Base-by-base conservation (phyloP, 35 echinoderm and acorn worm genomes). In the Stichopus chloronotus region DNA sequence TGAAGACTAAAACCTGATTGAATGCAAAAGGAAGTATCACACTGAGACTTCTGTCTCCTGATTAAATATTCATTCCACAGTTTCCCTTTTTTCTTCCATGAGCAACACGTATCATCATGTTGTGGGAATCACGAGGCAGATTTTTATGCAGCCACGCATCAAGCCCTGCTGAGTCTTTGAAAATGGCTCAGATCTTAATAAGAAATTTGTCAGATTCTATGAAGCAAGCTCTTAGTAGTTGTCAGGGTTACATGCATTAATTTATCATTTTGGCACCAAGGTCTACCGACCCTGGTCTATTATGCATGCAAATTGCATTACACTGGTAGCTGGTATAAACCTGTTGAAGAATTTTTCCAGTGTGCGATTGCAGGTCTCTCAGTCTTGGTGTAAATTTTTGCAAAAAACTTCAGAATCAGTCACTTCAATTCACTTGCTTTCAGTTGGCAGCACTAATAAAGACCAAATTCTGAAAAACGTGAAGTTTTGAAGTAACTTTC, bases 51-150 rank as follows among this genome's bases (percentile, higher is more conserved):
- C 55, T 58, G 82, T 85, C 82, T 85, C n/a, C 13, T 57, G 53
- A 84, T 84, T 84, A 85, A 85, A 58, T 85, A 85, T 85, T 85
- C 82, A 85, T 85, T 57, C 57, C 55, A 58, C 58, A n/a, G 69
- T 74, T 74, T 74, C 69, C 30, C 17, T 74, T 74, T 74, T 19
- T 74, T 74, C 69, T 74, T 14, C 69, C 22, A 16, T 24, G 69
- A 43, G 22, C 69, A 74, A 14, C 20, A 74, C 69, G 17, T 74
- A 74, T 74, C 59, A 14, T 61, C 69, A 7, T 74, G 17, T 16
- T 21, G 19, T n/a, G 69, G n/a, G 61, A 65, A 14, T 65, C 19
- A 20, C 22, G 22, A 74, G 69, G 30, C 30, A 43, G 30, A 43
- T 43, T 43, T 43, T 43, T 43, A 43, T 43, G 30, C 30, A 43